Evolutionary conservation across 1,140 invertebrate species (phyloP).

Genomic region (Atta cephalotes): DNA sequence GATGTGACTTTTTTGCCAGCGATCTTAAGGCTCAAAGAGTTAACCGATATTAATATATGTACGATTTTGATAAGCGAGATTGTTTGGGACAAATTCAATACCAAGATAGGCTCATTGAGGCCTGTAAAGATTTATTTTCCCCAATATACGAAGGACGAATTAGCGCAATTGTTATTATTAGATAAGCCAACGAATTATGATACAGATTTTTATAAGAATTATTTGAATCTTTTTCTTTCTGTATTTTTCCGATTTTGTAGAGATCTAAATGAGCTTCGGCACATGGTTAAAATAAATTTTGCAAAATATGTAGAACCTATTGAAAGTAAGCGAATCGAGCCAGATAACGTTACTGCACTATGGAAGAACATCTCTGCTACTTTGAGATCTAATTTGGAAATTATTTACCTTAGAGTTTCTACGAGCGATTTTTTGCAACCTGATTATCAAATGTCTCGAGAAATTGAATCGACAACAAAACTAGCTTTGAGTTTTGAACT

Average conservation of each 20-base stretch:
- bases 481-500: conserved; percentile 92
- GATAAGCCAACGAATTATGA: conserved; percentile 81
- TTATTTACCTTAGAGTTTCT: conserved; percentile 91
- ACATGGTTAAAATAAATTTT: conserved; percentile 91
- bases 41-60: conserved; percentile 91
- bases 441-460: conserved; percentile 73
- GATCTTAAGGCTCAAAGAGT: conserved; percentile 91
- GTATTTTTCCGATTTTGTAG: conserved; percentile 93
- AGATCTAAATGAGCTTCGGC: conserved; percentile 93
- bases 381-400: conserved; percentile 91
- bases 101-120: conserved; percentile 90
- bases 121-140: conserved; percentile 92
- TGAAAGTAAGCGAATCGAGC: conserved; percentile 86
- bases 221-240: conserved; percentile 92
- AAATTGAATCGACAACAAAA: conserved; percentile 86
- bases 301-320: conserved; percentile 92
- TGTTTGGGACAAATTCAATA: conserved; percentile 92
- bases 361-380: conserved; percentile 93
- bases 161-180: conserved; percentile 90
- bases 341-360: conserved; percentile 89
- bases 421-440: conserved; percentile 75
- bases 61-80: conserved; percentile 92
- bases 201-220: conserved; percentile 90
- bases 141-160: conserved; percentile 93
- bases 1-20: conserved; percentile 90